Base-by-base conservation (phyloP, 2,113 vertebrate genomes). In the Deroptyus accipitrinus region DNA sequence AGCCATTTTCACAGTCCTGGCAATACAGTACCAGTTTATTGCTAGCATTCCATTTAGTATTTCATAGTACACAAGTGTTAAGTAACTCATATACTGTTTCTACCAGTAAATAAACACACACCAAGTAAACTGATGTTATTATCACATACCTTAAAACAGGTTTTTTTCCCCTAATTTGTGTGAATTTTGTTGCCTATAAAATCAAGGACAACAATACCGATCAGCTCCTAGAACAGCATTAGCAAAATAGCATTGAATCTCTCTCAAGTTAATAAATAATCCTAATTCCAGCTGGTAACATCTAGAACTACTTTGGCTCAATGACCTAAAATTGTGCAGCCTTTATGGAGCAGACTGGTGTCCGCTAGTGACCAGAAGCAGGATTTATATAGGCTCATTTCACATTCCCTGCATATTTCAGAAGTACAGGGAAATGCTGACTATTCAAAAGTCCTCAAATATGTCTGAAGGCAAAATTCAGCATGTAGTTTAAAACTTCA, bases 61-160 rank as follows among this genome's bases (percentile, higher is more conserved):
- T 88, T 92, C 83, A 86, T 52, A 92, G 88, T 74, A 95, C 59
- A 1, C 41, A 74, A 67, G 49, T 75, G 59, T 88, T 86, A 64
- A 90, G 44, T 87, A 96, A 91, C 44, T 83, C 27, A 52, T 75
- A 68, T 25, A 67, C 61, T 87, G 76, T 46, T 91, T 90, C 64
- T 82, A 68, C 37, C 13, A 61, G 83, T 91, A 96, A 92, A 95
- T 83, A 95, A 92, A 89, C 79, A 96, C 77, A 95, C 85, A 91
- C 88, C 94, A 96, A 95, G 74, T 95, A 94, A 95, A 92, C 66
- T 96, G 77, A 93, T 94, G 90, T 92, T 94, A 67, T 86, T 76
- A 78, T 86, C 63, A 75, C 72, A 90, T 76, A 87, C 87, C 86
- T 97, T 95, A 95, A 96, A 96, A 93, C 95, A 97, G 92, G 90